phyloP scores from a whole-genome alignment of 1,140 invertebrate species.

The Temnothorax nylanderi region DNA sequence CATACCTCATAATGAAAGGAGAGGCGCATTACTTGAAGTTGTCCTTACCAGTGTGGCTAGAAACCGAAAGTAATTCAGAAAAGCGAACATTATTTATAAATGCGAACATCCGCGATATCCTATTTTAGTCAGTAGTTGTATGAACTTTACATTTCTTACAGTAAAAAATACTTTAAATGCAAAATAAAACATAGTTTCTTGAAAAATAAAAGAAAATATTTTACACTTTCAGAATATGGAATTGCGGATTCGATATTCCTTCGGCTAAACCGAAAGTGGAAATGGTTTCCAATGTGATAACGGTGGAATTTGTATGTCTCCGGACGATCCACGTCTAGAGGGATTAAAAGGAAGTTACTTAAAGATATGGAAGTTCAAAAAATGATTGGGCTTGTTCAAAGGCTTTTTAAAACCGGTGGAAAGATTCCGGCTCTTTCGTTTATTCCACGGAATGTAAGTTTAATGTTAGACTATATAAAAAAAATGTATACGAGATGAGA shows the following conservation, averaged over 20 bases:
- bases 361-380: slow-evolving; percentile 94
- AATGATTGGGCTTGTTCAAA: slow-evolving; percentile 90
- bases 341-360: slow-evolving; percentile 90
- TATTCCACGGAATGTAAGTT: slow-evolving; percentile 86
- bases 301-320: slow-evolving; percentile 87
- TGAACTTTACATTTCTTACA: slow-evolving; percentile 82
- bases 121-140: slow-evolving; percentile 86
- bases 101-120: slow-evolving; percentile 92
- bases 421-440: slow-evolving; percentile 86
- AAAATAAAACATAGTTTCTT: not conserved
- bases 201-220: slow-evolving; percentile 62
- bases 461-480: slow-evolving; percentile 72
- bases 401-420: slow-evolving; percentile 88
- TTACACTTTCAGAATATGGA: slow-evolving; percentile 90
- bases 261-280: slow-evolving; percentile 88
- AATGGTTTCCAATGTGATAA: slow-evolving; percentile 90
- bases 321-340: slow-evolving; percentile 86
- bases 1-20: slow-evolving; percentile 89
- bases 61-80: slow-evolving; percentile 84
- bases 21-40: slow-evolving; percentile 94
- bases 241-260: slow-evolving; percentile 91
- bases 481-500: slow-evolving; percentile 1
- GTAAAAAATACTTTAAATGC: slow-evolving; percentile 52
- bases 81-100: slow-evolving; percentile 87
- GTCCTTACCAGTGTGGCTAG: slow-evolving; percentile 91